A percentile compares a stretch with the other conserved stretches of the same genome.
These are phyloP conservation scores for Saguinus midas DNA, from an alignment of 2,113 vertebrate genomes.

Conservation along the genomic window DNA sequence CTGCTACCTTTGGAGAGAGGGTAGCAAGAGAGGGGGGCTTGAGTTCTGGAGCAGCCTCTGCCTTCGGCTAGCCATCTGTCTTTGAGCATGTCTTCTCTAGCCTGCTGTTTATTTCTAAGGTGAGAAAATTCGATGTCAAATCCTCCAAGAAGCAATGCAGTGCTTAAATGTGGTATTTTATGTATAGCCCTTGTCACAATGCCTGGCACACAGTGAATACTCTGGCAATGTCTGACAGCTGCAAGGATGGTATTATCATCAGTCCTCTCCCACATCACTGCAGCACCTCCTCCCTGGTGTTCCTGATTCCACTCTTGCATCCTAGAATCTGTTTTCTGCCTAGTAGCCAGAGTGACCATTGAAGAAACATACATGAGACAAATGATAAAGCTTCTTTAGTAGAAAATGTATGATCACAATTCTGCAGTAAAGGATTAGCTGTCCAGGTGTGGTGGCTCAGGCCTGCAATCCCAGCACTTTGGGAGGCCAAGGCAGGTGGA, in stretches of 20 bases:
- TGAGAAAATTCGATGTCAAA: background rate
- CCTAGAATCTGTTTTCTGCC: background rate
- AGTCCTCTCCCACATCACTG: background rate
- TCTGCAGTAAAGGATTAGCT: background rate
- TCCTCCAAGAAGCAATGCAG: background rate
- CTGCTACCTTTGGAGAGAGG: background rate
- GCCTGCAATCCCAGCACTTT: no score
- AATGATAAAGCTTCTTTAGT: background rate
- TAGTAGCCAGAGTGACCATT: background rate
- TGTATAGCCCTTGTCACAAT: background rate
- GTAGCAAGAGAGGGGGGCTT: background rate
- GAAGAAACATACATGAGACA: background rate
- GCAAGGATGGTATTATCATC: background rate
- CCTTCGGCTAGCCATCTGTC: background rate
- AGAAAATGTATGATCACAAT: background rate
- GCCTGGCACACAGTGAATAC: background rate
- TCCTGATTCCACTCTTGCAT: background rate
- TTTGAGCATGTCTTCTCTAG: background rate
- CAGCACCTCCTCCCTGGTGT: background rate
- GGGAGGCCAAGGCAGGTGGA: no score
- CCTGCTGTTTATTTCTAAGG: background rate
- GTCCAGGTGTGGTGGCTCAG: no score
- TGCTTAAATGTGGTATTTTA: background rate
- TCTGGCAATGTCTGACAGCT: background rate
- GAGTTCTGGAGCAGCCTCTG: background rate